phyloP scores from a whole-genome alignment of 2,113 vertebrate species.

The Pseudorasbora parva region DNA sequence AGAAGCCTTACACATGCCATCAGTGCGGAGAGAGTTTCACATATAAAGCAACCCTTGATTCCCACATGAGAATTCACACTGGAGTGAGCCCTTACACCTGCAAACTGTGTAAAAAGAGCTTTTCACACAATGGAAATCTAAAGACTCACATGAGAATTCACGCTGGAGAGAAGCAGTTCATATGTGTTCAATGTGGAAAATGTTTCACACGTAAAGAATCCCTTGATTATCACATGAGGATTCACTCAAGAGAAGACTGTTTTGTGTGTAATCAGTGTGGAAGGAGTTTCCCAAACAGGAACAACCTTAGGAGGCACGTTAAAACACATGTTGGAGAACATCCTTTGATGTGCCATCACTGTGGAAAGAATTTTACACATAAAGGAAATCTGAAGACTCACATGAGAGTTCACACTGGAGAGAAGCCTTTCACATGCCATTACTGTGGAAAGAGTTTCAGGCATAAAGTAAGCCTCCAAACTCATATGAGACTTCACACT shows the following conservation, averaged over 20 bases:
- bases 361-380: not conserved
- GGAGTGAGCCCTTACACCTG: not conserved
- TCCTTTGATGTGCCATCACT: not conserved
- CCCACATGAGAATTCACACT: conserved; percentile 14
- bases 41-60: not conserved
- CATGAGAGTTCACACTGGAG: conserved; percentile 8
- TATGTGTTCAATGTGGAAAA: not conserved
- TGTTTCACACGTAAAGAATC: not conserved
- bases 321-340: not conserved
- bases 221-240: not conserved
- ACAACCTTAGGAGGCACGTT: not conserved
- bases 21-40: not conserved
- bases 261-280: not conserved
- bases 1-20: not conserved
- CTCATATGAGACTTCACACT: not conserved
- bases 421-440: not conserved
- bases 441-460: not conserved
- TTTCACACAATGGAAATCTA: not conserved
- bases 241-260: not conserved
- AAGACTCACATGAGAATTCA: conserved; percentile 6
- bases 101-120: not conserved
- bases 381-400: not conserved
- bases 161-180: conserved; percentile 6
- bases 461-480: not conserved
- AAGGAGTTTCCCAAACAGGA: not conserved